These are phyloP conservation scores for Orthosia gothica DNA, from an alignment of 2,888 invertebrate species.

Conservation along the genomic window DNA sequence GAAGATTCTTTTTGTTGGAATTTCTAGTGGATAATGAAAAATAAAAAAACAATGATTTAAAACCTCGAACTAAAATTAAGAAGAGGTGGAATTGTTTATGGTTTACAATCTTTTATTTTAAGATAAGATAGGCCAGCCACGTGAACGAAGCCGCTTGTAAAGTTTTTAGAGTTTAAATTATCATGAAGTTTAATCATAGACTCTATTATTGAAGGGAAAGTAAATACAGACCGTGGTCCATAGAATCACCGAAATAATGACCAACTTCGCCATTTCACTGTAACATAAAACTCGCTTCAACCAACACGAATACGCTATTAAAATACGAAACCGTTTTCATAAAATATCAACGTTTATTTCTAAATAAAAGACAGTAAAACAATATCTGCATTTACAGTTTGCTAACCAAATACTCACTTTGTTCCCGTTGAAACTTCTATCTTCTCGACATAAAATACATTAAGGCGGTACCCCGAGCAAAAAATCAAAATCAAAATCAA, in stretches of 20 bases:
- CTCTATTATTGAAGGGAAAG: no score
- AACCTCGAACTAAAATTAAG: no score
- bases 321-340: slow-evolving; percentile 29
- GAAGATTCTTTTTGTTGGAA: background rate
- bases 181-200: background rate
- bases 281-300: slow-evolving; percentile 27
- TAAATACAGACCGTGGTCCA: background rate
- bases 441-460: slow-evolving; percentile 29
- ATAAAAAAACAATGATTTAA: background rate
- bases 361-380: slow-evolving; percentile 41
- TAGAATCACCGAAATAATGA: background rate
- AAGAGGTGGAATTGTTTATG: no score
- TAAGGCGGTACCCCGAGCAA: no score
- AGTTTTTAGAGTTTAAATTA: no score
- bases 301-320: slow-evolving; percentile 25
- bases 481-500: no score
- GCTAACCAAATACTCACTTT: slow-evolving; percentile 35
- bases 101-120: no score
- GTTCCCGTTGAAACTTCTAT: slow-evolving; percentile 27
- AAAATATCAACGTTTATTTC: slow-evolving; percentile 21
- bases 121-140: no score
- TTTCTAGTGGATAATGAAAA: background rate
- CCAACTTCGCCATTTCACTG: slow-evolving; percentile 16
- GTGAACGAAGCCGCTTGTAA: no score
- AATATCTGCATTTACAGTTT: slow-evolving; percentile 54